Evolutionary conservation across 2,888 invertebrate species (phyloP), one percentile per base, ranked within the genome.

Genomic region (Metellina segmentata): DNA sequence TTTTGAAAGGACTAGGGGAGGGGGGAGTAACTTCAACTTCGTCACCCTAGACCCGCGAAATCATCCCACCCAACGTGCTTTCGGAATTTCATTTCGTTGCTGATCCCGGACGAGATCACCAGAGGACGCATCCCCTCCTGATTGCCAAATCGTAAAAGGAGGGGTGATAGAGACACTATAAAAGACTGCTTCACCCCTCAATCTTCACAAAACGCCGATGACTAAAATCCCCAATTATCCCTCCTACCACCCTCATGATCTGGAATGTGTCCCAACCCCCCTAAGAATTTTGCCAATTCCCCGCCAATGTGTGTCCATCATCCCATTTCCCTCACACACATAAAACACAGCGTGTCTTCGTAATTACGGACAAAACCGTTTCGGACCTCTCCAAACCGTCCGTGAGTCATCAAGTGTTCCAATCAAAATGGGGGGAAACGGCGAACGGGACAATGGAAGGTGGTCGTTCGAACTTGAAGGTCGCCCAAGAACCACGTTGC

Each of bases 151-250:
- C 16, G 13, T 11, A 16, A 61, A 61, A 61, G 16, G 61, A 61
- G 61, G 16, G 61, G 61, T 11, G 61, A 16, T 16, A 11, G 61
- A 5, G 61, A 61, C 61, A 61, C 61, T 61, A 61, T 61, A 61
- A 61, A n/a, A 61, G 61, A 16, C 20, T 9, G 34, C 16, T 20
- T 74, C 16, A 52, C 20, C 13, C 49, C 16, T 48, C 19, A 61
- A 75, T 75, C 52, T 75, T 51, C 85, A 34, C 34, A 61, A 85
- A 85, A 85, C 61, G 61, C 53, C 52, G 74, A 61, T 75, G 85
- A 85, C 75, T 85, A 85, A 85, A 85, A 75, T 85, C 85, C 52
- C 75, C 85, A 85, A 85, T 85, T 75, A 75, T 75, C 85, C 74
- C 52, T 85, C 75, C 85, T 34, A 53, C n/a, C 85, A 16, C 61